Base-by-base conservation (phyloP, 2,888 invertebrate species). In the Venusia cambrica region DNA sequence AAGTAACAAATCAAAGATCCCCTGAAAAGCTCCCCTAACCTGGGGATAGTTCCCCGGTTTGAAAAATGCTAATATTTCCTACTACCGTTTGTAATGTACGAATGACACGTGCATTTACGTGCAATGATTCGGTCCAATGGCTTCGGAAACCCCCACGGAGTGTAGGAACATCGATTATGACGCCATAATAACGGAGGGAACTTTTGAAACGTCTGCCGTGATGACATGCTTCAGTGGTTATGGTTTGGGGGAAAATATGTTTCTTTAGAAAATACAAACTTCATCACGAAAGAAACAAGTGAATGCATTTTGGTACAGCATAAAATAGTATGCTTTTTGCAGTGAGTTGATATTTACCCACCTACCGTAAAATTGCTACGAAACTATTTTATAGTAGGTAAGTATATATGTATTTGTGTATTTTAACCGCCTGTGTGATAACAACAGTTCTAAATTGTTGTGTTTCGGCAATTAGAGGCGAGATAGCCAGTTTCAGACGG, bases 141-240 rank as follows among this genome's bases (percentile, higher is more conserved):
- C 5, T 24, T 16, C 9, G 7, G 10, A 7, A 8, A 18, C n/a
- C 6, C 9, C 9, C 15, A 28, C 32, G 7, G 13, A 19, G 30
- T 40, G 26, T 27, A 40, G 19, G 15, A 10, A 40, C 35, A 40
- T 40, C 27, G 19, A 35, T 27, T 22, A 20, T 27, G 12, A 28
- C 19, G 36, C 35, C 18, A 33, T 16, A 14, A 19, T 15, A 16
- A 26, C n/a, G 11, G 8, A 19, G 12, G 26, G 17, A 21, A 22
- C 13, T 18, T 15, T 18, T 5, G 10, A 21, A 28, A 12, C 8
- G 11, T 12, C 8, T 22, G 18, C 15, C 9, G 14, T 25, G 18
- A 6, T 5, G 30, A 8, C 14, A 6, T 14, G 39, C 29, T 20
- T 22, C 20, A 26, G 11, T 21, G 11, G 20, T 25, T 17, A n/a